phyloP scores from a whole-genome alignment of 1,140 invertebrate species.

The Tetraneura akinire region DNA sequence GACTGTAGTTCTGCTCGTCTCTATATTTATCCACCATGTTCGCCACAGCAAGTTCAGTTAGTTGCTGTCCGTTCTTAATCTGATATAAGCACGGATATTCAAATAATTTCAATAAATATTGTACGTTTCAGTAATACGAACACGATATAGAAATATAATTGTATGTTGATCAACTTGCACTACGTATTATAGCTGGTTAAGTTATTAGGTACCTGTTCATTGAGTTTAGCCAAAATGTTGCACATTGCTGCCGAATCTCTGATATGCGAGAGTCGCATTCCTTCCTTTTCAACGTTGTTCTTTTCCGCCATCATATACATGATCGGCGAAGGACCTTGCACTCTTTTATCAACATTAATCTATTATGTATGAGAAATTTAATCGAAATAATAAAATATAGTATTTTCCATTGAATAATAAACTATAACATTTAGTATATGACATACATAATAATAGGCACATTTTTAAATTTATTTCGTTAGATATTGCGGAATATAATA shows the following conservation, averaged over 20 bases:
- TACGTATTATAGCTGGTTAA: too few relatives aligned
- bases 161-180: too few relatives aligned
- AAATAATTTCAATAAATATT: too few relatives aligned
- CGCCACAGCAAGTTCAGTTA: slow-evolving; percentile 23
- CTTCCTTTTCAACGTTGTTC: slow-evolving; percentile 78
- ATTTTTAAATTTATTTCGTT: too few relatives aligned
- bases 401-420: too few relatives aligned
- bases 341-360: slow-evolving; percentile 55
- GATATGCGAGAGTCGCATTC: slow-evolving; percentile 85
- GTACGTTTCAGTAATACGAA: too few relatives aligned
- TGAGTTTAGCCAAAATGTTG: slow-evolving; percentile 85
- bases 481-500: too few relatives aligned
- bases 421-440: too few relatives aligned
- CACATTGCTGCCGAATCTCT: slow-evolving; percentile 87
- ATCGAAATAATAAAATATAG: too few relatives aligned
- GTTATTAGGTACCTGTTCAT: slow-evolving; percentile 67
- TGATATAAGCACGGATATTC: background rate
- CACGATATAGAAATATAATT: background rate
- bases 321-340: slow-evolving; percentile 64
- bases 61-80: slow-evolving; percentile 29
- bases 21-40: slow-evolving; percentile 35
- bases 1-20: slow-evolving; percentile 60
- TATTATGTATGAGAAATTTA: slow-evolving; percentile 16
- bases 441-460: too few relatives aligned
- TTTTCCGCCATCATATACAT: slow-evolving; percentile 83